Evolutionary conservation across 92 coral and sea anemone species (phyloP).

Genomic region (Isaurus tuberculatus): DNA sequence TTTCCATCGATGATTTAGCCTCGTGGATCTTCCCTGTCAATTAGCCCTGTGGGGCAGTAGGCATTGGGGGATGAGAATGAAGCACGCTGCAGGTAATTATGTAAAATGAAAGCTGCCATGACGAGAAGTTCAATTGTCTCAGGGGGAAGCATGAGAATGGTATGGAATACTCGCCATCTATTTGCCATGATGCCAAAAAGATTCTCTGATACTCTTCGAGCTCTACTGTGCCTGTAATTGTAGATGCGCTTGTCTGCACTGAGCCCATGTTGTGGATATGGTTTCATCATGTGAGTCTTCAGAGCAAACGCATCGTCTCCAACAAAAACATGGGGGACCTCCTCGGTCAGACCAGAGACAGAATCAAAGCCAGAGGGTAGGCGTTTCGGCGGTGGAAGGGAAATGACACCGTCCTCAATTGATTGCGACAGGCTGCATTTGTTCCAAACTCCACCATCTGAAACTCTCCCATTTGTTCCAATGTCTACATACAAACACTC

Average conservation of each 20-base stretch:
- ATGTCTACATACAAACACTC: too few species aligned
- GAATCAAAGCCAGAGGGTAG: conserved; percentile 36
- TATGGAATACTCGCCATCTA: conserved; percentile 53
- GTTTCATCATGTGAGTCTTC: conserved; percentile 59
- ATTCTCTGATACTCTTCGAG: conserved; percentile 57
- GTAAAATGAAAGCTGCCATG: conserved; percentile 52
- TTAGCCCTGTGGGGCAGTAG: conserved; percentile 55
- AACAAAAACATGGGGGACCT: conserved; percentile 59
- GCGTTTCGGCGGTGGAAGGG: conserved; percentile 58
- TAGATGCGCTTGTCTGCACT: conserved; percentile 50
- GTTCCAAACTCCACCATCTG: conserved; percentile 72
- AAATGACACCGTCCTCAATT: conserved; percentile 54
- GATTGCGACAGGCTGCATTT: conserved; percentile 61
- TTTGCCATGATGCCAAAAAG: conserved; percentile 64
- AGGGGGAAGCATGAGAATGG: conserved; percentile 48
- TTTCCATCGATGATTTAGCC: conserved; percentile 25
- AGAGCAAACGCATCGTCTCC: conserved; percentile 56
- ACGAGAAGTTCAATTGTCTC: conserved; percentile 27
- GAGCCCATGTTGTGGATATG: conserved; percentile 60
- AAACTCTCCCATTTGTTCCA: background rate
- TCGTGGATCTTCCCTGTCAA: conserved; percentile 25
- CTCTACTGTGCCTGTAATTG: conserved; percentile 64
- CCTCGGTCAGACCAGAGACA: conserved; percentile 36
- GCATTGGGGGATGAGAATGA: conserved; percentile 45
- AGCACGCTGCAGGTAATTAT: conserved; percentile 48